These are phyloP conservation scores for Sorex maritimensis DNA, from an alignment of 2,797 vertebrate species.

Conservation along the genomic window DNA sequence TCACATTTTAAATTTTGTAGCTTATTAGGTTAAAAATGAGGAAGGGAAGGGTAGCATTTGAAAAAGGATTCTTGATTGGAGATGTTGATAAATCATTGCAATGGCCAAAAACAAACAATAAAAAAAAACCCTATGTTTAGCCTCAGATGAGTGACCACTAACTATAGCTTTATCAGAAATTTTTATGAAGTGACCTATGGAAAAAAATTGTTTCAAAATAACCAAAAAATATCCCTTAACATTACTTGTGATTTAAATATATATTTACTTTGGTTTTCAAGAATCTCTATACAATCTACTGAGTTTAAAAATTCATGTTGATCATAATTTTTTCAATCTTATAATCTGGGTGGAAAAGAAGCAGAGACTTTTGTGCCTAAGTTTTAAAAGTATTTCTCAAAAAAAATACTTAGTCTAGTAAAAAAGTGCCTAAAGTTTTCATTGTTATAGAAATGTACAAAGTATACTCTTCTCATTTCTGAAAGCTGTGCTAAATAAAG, in stretches of 20 bases:
- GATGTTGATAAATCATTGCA: slow-evolving; percentile 51
- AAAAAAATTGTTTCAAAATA: slow-evolving; percentile 53
- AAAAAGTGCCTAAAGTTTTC: slow-evolving; percentile 13
- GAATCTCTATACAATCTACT: slow-evolving; percentile 14
- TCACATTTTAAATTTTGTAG: slow-evolving; percentile 19
- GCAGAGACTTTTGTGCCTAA: background rate
- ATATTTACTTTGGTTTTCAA: slow-evolving; percentile 26
- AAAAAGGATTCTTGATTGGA: slow-evolving; percentile 49
- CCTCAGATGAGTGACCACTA: background rate
- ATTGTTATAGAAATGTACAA: background rate
- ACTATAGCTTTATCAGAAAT: slow-evolving; percentile 34
- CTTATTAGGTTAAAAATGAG: slow-evolving; percentile 61
- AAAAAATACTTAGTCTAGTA: slow-evolving; percentile 38
- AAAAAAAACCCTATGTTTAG: slow-evolving; percentile 40
- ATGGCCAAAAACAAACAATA: background rate
- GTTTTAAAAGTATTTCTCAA: slow-evolving; percentile 48
- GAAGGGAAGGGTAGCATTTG: slow-evolving; percentile 11
- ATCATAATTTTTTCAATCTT: background rate
- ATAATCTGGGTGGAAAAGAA: background rate
- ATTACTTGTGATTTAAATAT: slow-evolving; percentile 60
- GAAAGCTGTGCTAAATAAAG: slow-evolving; percentile 32
- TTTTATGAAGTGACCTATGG: background rate
- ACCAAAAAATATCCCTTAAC: slow-evolving; percentile 46
- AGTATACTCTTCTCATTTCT: slow-evolving; percentile 56
- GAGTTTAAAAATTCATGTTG: slow-evolving; percentile 58